Conservation (phyloP, 2,113 vertebrate genomes). For the Lasiurus cinereus region DNA sequence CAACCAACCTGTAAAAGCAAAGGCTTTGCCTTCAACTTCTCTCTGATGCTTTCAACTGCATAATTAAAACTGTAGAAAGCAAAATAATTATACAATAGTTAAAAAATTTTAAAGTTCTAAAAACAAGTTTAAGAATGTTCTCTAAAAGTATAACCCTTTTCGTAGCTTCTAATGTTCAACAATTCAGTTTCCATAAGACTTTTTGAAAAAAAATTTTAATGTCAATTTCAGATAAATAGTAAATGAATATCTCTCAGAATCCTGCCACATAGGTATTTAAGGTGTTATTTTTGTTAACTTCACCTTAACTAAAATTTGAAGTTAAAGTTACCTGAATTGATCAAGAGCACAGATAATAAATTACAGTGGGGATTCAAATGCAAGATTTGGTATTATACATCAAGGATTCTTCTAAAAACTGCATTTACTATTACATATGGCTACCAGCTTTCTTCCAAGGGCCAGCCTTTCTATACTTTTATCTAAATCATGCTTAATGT, state of each 20-base stretch:
- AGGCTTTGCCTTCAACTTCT: conserved; percentile 95
- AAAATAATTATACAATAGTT: conserved; percentile 44
- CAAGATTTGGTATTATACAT: conserved; percentile 34
- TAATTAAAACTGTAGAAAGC: conserved; percentile 89
- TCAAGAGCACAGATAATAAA: neutral
- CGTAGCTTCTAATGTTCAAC: neutral
- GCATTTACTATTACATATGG: neutral
- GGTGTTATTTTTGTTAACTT: neutral
- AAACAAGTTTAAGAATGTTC: conserved; percentile 41
- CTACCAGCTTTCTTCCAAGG: conserved; percentile 50
- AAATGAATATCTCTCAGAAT: neutral
- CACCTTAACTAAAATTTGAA: conserved; percentile 42
- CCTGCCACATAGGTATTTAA: neutral
- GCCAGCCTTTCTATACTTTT: neutral
- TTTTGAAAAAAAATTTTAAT: neutral
- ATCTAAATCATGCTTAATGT: neutral
- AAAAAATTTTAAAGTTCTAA: conserved; percentile 51
- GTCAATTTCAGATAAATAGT: conserved; percentile 6
- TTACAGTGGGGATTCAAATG: neutral
- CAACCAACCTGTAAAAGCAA: conserved; percentile 92
- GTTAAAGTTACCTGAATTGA: conserved; percentile 44
- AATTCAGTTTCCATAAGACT: neutral
- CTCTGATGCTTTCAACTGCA: conserved; percentile 94
- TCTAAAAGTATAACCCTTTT: neutral
- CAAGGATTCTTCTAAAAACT: neutral